Evolutionary conservation across 2,888 invertebrate genomes (phyloP).

Genomic region (Drosophila stalkeri): DNA sequence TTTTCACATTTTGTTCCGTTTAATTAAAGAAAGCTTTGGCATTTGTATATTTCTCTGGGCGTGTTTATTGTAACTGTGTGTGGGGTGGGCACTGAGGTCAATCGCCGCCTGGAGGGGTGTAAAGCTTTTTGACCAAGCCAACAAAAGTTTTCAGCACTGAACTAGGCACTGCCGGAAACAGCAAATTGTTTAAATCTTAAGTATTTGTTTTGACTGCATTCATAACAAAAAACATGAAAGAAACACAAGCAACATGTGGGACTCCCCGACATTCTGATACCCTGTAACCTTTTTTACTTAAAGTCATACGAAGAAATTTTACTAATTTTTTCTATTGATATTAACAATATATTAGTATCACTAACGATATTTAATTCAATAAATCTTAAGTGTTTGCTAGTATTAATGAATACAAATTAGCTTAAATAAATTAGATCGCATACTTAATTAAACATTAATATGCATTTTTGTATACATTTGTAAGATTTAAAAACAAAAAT

Average conservation of each 20-base stretch:
- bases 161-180: constrained; percentile 57
- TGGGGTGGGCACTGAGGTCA: constrained; percentile 45
- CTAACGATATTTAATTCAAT: no score
- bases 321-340: no score
- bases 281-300: neutral
- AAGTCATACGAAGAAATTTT: neutral
- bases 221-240: constrained; percentile 55
- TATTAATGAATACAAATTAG: no score
- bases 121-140: constrained; percentile 51
- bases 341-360: no score
- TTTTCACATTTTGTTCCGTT: constrained; percentile 58
- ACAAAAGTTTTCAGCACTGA: constrained; percentile 32
- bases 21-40: constrained; percentile 74
- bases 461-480: no score
- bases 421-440: no score
- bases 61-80: constrained; percentile 1
- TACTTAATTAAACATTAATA: no score
- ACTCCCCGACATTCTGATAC: neutral
- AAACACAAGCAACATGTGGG: constrained; percentile 46
- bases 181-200: constrained; percentile 50
- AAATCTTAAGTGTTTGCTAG: no score
- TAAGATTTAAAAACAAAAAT: neutral
- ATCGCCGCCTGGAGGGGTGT: constrained; percentile 44
- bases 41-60: constrained; percentile 48
- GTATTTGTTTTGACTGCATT: constrained; percentile 59